Evolutionary conservation across 2,797 vertebrate genomes (phyloP).

Genomic region (Myotis daubentonii): DNA sequence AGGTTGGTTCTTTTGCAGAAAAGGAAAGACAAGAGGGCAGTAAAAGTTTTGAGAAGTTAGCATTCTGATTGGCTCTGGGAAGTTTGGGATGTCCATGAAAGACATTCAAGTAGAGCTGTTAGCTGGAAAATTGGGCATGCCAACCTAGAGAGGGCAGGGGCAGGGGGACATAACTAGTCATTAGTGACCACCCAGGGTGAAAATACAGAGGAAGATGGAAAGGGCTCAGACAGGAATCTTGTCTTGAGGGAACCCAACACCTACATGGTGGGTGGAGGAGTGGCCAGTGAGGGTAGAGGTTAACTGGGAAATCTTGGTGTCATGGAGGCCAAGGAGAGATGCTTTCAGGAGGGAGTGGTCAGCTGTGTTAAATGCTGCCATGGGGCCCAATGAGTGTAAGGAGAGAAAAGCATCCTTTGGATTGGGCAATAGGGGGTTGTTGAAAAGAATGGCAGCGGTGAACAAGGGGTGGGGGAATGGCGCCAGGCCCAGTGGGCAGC

Average conservation of each 20-base stretch:
- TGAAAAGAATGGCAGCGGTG: not conserved
- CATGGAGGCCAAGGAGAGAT: not conserved
- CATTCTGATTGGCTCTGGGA: not conserved
- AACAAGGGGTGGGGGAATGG: not conserved
- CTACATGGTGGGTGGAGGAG: not conserved
- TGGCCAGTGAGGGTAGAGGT: not conserved
- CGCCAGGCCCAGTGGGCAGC: not conserved
- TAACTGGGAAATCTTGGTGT: not conserved
- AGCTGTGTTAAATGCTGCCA: not conserved
- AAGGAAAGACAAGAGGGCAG: not conserved
- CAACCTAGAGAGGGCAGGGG: not conserved
- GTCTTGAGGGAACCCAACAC: not conserved
- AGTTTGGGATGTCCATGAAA: not conserved
- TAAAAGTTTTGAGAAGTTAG: not conserved
- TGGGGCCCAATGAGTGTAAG: not conserved
- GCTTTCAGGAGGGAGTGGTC: not conserved
- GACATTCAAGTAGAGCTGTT: not conserved
- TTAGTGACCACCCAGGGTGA: not conserved
- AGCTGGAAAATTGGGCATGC: not conserved
- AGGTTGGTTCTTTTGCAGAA: not conserved
- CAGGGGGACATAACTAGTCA: not conserved
- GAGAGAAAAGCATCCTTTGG: no score
- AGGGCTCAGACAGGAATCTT: not conserved
- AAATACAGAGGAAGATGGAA: not conserved
- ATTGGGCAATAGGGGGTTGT: not conserved